Conservation (phyloP, 2,113 vertebrate genomes). For the Syngnathus floridae region DNA sequence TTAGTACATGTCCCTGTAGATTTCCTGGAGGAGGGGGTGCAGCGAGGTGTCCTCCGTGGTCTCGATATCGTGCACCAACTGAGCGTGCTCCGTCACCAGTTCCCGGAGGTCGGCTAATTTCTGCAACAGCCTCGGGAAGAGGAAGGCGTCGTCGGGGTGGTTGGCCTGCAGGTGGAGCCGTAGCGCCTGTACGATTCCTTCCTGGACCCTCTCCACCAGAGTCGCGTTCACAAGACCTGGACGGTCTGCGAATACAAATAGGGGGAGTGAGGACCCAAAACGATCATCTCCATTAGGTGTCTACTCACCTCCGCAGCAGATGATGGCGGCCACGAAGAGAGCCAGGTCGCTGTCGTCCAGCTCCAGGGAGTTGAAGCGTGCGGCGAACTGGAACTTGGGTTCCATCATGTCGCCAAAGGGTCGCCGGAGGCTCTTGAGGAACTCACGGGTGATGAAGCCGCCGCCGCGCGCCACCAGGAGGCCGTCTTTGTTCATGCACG, state of each 20-base stretch:
- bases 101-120: conserved; percentile 92
- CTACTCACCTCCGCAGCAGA: conserved; percentile 90
- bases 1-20: conserved; percentile 89
- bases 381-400: conserved; percentile 95
- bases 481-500: conserved; percentile 97
- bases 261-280: neutral
- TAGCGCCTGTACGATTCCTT: conserved; percentile 85
- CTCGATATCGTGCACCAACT: conserved; percentile 89
- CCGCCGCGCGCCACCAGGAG: conserved; percentile 90
- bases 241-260: conserved; percentile 70
- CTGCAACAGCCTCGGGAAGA: conserved; percentile 91
- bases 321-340: conserved; percentile 93
- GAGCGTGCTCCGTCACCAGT: conserved; percentile 90
- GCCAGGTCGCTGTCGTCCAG: conserved; percentile 92
- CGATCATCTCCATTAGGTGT: neutral
- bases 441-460: conserved; percentile 93
- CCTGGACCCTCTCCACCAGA: conserved; percentile 86
- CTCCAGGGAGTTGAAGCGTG: conserved; percentile 91
- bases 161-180: conserved; percentile 84
- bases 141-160: conserved; percentile 82
- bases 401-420: conserved; percentile 97
- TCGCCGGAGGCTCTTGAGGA: conserved; percentile 91
- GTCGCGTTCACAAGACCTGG: conserved; percentile 82
- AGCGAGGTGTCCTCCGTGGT: conserved; percentile 85
- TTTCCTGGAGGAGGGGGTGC: conserved; percentile 92